These are phyloP conservation scores for Polietes domitor DNA, from an alignment of 2,888 invertebrate species.

Conservation along the genomic window DNA sequence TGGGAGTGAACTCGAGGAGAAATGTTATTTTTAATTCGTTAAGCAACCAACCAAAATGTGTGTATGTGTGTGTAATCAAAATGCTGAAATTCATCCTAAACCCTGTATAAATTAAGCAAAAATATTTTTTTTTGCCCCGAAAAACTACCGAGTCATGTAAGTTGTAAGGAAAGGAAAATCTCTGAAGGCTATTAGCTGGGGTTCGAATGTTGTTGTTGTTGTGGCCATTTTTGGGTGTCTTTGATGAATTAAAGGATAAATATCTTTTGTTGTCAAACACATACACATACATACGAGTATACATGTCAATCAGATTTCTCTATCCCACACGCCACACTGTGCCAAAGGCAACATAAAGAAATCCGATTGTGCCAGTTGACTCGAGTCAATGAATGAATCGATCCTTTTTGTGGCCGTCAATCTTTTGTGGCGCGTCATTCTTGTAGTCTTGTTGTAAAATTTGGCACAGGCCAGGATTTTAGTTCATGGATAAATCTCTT, in stretches of 20 bases:
- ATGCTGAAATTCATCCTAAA: background rate
- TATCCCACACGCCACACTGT: too few species aligned
- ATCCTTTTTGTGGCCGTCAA: background rate
- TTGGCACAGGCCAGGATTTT: conserved; percentile 5
- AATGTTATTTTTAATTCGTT: background rate
- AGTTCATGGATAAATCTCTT: conserved; percentile 17
- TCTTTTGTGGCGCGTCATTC: background rate
- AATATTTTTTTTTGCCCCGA: background rate
- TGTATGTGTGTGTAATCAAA: background rate
- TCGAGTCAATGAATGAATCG: background rate
- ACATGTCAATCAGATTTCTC: conserved; percentile 27
- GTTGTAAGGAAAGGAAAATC: too few species aligned
- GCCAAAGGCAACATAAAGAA: conserved; percentile 4
- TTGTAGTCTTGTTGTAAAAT: background rate
- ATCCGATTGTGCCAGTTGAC: conserved; percentile 4
- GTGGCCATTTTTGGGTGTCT: background rate
- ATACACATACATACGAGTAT: too few species aligned
- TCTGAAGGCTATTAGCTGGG: too few species aligned
- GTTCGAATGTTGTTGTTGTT: background rate
- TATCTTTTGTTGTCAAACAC: conserved; percentile 16
- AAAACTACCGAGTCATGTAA: background rate
- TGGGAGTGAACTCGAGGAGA: background rate
- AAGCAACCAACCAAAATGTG: background rate
- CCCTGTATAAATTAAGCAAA: background rate
- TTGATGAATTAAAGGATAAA: conserved; percentile 5